phyloP scores from a whole-genome alignment of 2,113 vertebrate genomes.

The Cepphus grylle region DNA sequence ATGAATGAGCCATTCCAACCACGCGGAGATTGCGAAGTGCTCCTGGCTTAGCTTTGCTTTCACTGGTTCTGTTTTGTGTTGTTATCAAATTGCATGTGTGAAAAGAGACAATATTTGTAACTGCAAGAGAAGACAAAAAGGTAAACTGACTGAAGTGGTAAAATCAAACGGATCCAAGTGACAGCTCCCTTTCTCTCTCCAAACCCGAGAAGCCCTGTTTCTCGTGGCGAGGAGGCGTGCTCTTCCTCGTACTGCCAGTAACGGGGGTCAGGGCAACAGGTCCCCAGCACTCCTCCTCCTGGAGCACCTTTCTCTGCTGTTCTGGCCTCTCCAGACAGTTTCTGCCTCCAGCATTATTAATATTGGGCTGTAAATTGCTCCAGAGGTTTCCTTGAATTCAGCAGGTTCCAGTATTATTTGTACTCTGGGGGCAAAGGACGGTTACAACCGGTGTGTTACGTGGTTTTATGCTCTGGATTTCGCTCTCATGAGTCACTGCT shows the following conservation, averaged over 20 bases:
- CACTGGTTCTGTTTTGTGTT: neutral
- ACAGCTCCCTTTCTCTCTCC: neutral
- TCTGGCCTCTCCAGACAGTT: neutral
- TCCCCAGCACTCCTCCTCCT: neutral
- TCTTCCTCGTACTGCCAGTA: neutral
- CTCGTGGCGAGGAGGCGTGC: neutral
- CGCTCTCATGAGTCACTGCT: neutral
- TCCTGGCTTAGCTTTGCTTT: neutral
- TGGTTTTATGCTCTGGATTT: neutral
- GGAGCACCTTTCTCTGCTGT: neutral
- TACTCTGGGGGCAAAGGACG: rapidly evolving
- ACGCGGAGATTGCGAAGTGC: rapidly evolving
- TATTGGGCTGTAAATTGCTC: neutral
- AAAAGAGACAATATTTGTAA: neutral
- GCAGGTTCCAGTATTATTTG: neutral
- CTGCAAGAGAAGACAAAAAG: neutral
- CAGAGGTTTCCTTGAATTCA: neutral
- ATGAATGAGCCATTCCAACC: neutral
- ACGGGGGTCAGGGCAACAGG: neutral
- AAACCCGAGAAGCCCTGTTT: neutral
- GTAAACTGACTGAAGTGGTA: neutral
- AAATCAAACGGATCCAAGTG: neutral
- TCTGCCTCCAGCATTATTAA: neutral
- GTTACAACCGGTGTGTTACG: neutral
- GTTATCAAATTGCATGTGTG: neutral